phyloP scores from a whole-genome alignment of 1,140 invertebrate genomes.

The Bombus confusus region DNA sequence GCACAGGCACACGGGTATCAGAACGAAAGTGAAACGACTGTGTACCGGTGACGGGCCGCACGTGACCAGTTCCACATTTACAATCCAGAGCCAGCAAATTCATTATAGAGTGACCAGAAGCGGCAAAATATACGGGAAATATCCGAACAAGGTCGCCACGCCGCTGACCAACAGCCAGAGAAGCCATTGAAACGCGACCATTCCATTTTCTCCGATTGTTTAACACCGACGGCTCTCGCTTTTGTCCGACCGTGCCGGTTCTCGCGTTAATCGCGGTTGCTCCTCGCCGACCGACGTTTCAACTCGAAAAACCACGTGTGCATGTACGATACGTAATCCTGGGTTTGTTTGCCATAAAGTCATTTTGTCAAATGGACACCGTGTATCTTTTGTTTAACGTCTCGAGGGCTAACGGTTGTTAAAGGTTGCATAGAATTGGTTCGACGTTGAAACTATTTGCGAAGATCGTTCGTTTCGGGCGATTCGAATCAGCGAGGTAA shows the following conservation, averaged over 20 bases:
- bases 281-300: no score
- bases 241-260: not conserved
- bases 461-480: not conserved
- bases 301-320: not conserved
- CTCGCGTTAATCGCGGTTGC: not conserved
- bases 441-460: not conserved
- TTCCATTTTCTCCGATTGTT: conserved; percentile 15
- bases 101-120: conserved; percentile 78
- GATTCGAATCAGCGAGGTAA: not conserved
- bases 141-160: conserved; percentile 62
- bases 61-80: conserved; percentile 44
- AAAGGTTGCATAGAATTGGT: not conserved
- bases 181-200: conserved; percentile 13
- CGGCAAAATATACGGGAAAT: conserved; percentile 79
- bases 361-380: not conserved
- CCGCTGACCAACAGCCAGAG: conserved; percentile 15
- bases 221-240: not conserved
- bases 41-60: conserved; percentile 72
- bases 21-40: conserved; percentile 71
- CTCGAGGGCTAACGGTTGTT: not conserved
- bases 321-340: not conserved
- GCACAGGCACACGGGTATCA: conserved; percentile 62
- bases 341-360: not conserved
- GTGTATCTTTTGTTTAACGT: not conserved
- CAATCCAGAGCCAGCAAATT: conserved; percentile 66